A percentile compares a stretch with the other conserved stretches of the same genome.
phyloP scores from a whole-genome alignment of 2,888 invertebrate genomes.

The Nymphalis urticae region DNA sequence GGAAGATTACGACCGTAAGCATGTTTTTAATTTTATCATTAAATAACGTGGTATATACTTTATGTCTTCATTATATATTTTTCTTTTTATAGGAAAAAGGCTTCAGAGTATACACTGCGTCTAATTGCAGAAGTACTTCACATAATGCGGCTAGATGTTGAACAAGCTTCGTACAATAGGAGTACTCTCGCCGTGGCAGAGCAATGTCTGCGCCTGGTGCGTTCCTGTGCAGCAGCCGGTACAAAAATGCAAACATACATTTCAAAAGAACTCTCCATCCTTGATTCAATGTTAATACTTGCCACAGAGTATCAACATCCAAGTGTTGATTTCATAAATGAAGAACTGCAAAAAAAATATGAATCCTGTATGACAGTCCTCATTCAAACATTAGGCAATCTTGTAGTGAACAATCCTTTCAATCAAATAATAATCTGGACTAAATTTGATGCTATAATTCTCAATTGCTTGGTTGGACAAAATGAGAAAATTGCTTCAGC shows the following conservation, averaged over 20 bases:
- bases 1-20: conserved; percentile 75
- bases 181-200: conserved; percentile 77
- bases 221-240: conserved; percentile 79
- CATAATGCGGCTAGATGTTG: conserved; percentile 75
- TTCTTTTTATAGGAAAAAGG: conserved; percentile 69
- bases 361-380: conserved; percentile 77
- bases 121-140: conserved; percentile 77
- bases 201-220: conserved; percentile 76
- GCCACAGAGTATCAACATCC: conserved; percentile 74
- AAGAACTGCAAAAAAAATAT: conserved; percentile 73
- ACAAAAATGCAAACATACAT: conserved; percentile 79
- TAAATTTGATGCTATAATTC: conserved; percentile 74
- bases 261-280: conserved; percentile 74
- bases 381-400: conserved; percentile 81
- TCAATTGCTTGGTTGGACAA: conserved; percentile 72
- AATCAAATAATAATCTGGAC: conserved; percentile 80
- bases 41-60: not conserved
- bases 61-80: not conserved
- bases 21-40: conserved; percentile 18
- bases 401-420: conserved; percentile 79
- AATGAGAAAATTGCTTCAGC: conserved; percentile 76
- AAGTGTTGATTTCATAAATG: conserved; percentile 68
- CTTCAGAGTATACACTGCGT: conserved; percentile 75
- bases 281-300: conserved; percentile 75
- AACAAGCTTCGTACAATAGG: conserved; percentile 73